Evolutionary conservation across 2,113 vertebrate species (phyloP).

Genomic region (Rhabdornis inornatus): DNA sequence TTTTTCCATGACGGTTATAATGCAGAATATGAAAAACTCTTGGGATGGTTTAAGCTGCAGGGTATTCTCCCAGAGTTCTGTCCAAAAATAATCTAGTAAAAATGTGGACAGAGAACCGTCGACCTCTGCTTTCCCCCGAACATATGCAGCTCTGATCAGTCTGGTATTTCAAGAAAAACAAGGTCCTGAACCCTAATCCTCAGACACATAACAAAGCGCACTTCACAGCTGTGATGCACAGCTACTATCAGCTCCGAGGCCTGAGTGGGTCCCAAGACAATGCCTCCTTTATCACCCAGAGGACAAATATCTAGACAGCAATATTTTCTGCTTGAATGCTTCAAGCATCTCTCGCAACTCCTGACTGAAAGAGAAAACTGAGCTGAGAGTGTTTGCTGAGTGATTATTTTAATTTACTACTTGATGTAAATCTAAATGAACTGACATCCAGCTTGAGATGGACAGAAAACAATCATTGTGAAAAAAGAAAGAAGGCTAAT

Average conservation of each 20-base stretch:
- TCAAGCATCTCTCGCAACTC: constrained; percentile 81
- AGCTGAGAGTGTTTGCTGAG: constrained; percentile 86
- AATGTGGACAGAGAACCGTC: constrained; percentile 85
- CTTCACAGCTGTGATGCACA: constrained; percentile 90
- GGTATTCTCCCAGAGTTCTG: constrained; percentile 84
- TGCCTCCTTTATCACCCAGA: constrained; percentile 91
- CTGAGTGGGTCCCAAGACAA: constrained; percentile 90
- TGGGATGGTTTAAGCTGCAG: constrained; percentile 78
- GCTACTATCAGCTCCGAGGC: constrained; percentile 83
- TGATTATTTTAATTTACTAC: constrained; percentile 98
- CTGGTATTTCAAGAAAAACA: constrained; percentile 91
- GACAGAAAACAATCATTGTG: constrained; percentile 85
- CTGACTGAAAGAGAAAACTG: constrained; percentile 82
- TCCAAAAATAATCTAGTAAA: constrained; percentile 86
- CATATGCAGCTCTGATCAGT: constrained; percentile 86
- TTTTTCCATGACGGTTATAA: constrained; percentile 53
- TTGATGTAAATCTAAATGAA: constrained; percentile 98
- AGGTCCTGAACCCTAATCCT: constrained; percentile 90
- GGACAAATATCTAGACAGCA: constrained; percentile 95
- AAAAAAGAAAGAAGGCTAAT: constrained; percentile 65
- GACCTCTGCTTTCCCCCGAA: constrained; percentile 82
- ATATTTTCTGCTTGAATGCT: constrained; percentile 92
- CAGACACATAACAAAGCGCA: constrained; percentile 90
- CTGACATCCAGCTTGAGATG: constrained; percentile 86
- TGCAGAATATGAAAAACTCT: constrained; percentile 70